Evolutionary conservation across 2,888 invertebrate genomes (phyloP), one percentile per base, ranked within the genome.

Genomic region (Coenonympha glycerion): DNA sequence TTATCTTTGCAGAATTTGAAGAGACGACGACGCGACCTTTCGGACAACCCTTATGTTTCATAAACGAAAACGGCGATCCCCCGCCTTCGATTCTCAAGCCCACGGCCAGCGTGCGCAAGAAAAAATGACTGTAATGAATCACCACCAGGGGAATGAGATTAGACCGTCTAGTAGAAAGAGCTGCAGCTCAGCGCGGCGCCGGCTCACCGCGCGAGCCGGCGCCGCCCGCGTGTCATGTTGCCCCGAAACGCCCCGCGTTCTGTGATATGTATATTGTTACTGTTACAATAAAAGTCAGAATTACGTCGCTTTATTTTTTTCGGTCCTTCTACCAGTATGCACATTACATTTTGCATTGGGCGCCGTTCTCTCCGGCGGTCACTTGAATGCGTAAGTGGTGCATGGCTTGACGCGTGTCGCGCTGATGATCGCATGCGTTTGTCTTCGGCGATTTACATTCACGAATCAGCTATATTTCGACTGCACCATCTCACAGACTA

Each of bases 11-110:
- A 88, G 88, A 87, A 75, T 79, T 80, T 68, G 88, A 90, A 73
- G 85, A 85, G 71, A 87, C 89, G 60, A 89, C 89, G 63, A 90
- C 90, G 64, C 89, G 93, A 79, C 91, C 93, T 57, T 93, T 93
- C 74, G 94, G 94, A 72, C 93, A 94, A 77, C 94, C 95, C 55
- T 88, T 95, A 79, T 92, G 93, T 89, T 89, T 92, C 77, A 77
- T 87, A 67, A 88, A 88, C 65, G 88, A 89, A 70, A 87, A 88
- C 65, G 87, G 87, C 65, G 87, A 87, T 71, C 84, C 83, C 61
- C 86, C 87, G 69, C 84, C 87, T 65, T 83, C 87, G 58, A 84
- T 87, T 72, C 85, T 87, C 76, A 83, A 85, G 73, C 76, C 85
- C 67, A 79, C 80, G 66, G 82, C 79, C 72, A 87, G 86, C 77